Evolutionary conservation across 1,140 invertebrate genomes (phyloP).

Genomic region (Spodoptera frugiperda): DNA sequence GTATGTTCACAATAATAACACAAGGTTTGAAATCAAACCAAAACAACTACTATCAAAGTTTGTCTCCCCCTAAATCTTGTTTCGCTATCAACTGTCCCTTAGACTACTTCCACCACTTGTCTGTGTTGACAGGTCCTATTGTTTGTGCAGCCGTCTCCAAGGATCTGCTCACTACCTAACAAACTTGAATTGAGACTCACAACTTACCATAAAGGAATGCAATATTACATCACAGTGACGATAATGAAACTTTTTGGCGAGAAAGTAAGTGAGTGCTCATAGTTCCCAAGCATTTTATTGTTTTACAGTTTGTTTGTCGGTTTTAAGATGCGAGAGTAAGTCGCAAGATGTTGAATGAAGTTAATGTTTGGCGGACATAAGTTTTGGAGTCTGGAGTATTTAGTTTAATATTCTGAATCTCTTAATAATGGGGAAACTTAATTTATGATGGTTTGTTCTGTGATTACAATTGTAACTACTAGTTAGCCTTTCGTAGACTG

Average conservation of each 20-base stretch:
- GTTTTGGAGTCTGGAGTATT: too few relatives aligned
- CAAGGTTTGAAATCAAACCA: too few relatives aligned
- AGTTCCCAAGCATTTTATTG: neutral
- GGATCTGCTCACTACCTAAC: constrained; percentile 56
- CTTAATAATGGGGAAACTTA: too few relatives aligned
- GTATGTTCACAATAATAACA: too few relatives aligned
- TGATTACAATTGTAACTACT: too few relatives aligned
- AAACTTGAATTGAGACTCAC: constrained; percentile 46
- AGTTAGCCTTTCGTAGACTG: too few relatives aligned
- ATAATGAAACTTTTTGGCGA: constrained; percentile 21
- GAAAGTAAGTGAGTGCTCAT: neutral
- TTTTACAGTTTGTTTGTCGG: neutral
- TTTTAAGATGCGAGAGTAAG: neutral
- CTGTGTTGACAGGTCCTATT: constrained; percentile 50
- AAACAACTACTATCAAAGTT: too few relatives aligned
- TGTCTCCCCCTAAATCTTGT: neutral
- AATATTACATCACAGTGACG: constrained; percentile 39
- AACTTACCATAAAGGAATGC: constrained; percentile 46
- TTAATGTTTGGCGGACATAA: neutral
- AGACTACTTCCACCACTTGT: constrained; percentile 16
- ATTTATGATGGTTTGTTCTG: too few relatives aligned
- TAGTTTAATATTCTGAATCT: too few relatives aligned
- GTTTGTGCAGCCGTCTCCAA: constrained; percentile 52
- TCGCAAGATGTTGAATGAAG: neutral
- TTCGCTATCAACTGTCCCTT: constrained; percentile 18